Evolutionary conservation across 2,888 invertebrate genomes (phyloP), one percentile per base, ranked within the genome.

Genomic region (Caenorhabditis parvicauda): DNA sequence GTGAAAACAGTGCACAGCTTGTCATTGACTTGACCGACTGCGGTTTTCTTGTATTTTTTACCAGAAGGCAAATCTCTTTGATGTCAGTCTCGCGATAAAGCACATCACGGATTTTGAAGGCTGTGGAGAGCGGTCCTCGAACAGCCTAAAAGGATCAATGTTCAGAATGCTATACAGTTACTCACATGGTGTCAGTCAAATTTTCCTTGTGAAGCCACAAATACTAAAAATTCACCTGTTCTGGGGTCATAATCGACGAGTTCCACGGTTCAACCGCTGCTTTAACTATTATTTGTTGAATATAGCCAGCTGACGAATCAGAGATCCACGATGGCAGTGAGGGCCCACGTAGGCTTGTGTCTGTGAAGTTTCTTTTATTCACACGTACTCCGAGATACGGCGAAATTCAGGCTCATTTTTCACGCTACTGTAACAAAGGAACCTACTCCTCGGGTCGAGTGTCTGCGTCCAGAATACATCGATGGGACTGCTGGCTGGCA

Each of bases 311-410:
- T 3, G 75, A 72, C 2, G 65, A 41, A 6, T 59, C 54, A 35
- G 61, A 53, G 38, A 75, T 58, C 77, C 77, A 77, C 22, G 64
- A 65, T 5, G 77, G 77, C n/a, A n/a, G n/a, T n/a, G n/a, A n/a
- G n/a, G n/a, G n/a, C n/a, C 35, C 14, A 14, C 9, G 35, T 12
- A 12, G 35, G 35, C n/a, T n/a, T n/a, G n/a, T n/a, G n/a, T n/a
- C n/a, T n/a, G n/a, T n/a, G n/a, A n/a, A n/a, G n/a, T n/a, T n/a
- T n/a, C n/a, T n/a, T n/a, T n/a, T n/a, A n/a, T n/a, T n/a, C n/a
- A n/a, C n/a, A n/a, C n/a, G n/a, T n/a, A n/a, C n/a, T n/a, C n/a
- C n/a, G n/a, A n/a, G n/a, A n/a, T n/a, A n/a, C n/a, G n/a, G n/a
- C n/a, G n/a, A n/a, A n/a, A n/a, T n/a, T n/a, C n/a, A n/a, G n/a